Evolutionary conservation across 2,113 vertebrate genomes (phyloP).

Genomic region (Crotalus horridus): DNA sequence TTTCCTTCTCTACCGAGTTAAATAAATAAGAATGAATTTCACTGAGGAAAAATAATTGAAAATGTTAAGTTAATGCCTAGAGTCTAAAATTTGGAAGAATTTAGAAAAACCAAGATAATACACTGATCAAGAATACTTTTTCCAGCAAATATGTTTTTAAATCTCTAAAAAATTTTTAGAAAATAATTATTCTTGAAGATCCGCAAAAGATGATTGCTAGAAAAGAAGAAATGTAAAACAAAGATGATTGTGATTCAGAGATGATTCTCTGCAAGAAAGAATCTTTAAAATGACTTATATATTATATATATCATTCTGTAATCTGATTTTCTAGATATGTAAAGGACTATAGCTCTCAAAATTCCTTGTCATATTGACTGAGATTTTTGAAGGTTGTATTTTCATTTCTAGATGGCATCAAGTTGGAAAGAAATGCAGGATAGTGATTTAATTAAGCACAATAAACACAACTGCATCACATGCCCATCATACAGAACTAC

Average conservation of each 20-base stretch:
- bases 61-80: slow-evolving; percentile 65
- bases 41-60: slow-evolving; percentile 63
- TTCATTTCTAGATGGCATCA: background rate
- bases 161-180: slow-evolving; percentile 47
- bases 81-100: slow-evolving; percentile 66
- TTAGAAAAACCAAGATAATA: slow-evolving; percentile 64
- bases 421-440: background rate
- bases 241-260: background rate
- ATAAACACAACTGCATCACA: background rate
- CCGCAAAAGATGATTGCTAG: slow-evolving; percentile 9
- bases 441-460: background rate
- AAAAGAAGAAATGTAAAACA: slow-evolving; percentile 33
- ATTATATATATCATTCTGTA: background rate
- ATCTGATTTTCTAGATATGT: background rate
- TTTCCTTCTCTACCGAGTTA: slow-evolving; percentile 14
- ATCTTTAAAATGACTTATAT: background rate
- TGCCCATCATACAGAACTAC: background rate
- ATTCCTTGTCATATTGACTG: background rate
- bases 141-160: slow-evolving; percentile 65
- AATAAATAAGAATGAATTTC: slow-evolving; percentile 37
- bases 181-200: slow-evolving; percentile 50
- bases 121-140: slow-evolving; percentile 73
- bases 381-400: background rate
- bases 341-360: background rate
- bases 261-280: background rate